Conservation (phyloP, 2,888 invertebrate species). For the Agriopis aurantiaria region DNA sequence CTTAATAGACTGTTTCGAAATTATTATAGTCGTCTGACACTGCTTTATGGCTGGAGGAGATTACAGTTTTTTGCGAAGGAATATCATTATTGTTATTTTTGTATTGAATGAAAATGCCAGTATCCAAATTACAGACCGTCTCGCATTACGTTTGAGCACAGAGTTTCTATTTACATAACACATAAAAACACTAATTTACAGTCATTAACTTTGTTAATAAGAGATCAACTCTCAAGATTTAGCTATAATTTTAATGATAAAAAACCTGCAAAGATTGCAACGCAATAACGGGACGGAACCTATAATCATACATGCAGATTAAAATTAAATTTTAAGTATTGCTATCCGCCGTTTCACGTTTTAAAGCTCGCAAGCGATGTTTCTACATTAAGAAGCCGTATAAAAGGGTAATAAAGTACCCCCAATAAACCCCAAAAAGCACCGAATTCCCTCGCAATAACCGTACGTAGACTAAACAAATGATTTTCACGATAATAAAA, state of each 20-base stretch:
- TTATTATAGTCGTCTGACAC: constrained; percentile 81
- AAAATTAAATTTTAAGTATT: constrained; percentile 78
- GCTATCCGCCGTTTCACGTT: constrained; percentile 66
- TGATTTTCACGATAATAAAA: constrained; percentile 85
- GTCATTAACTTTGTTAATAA: constrained; percentile 62
- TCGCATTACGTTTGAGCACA: constrained; percentile 43
- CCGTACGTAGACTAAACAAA: constrained; percentile 85
- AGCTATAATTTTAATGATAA: constrained; percentile 59
- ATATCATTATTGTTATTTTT: constrained; percentile 59
- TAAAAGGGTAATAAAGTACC: constrained; percentile 80
- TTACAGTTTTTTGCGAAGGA: constrained; percentile 66
- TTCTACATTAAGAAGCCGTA: constrained; percentile 68
- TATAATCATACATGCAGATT: constrained; percentile 75
- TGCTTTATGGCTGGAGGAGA: constrained; percentile 72
- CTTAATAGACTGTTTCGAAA: constrained; percentile 85
- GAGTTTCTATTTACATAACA: constrained; percentile 49
- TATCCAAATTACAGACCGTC: constrained; percentile 53
- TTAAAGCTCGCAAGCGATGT: constrained; percentile 66
- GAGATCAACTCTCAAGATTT: constrained; percentile 65
- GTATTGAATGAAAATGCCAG: constrained; percentile 58
- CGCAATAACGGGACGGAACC: constrained; percentile 65
- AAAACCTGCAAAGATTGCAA: constrained; percentile 58
- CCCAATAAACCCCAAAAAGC: constrained; percentile 83
- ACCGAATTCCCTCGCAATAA: constrained; percentile 77
- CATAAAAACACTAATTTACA: constrained; percentile 59